Evolutionary conservation across 2,888 invertebrate genomes (phyloP), one percentile per base, ranked within the genome.

Genomic region (Xanthia icteritia): DNA sequence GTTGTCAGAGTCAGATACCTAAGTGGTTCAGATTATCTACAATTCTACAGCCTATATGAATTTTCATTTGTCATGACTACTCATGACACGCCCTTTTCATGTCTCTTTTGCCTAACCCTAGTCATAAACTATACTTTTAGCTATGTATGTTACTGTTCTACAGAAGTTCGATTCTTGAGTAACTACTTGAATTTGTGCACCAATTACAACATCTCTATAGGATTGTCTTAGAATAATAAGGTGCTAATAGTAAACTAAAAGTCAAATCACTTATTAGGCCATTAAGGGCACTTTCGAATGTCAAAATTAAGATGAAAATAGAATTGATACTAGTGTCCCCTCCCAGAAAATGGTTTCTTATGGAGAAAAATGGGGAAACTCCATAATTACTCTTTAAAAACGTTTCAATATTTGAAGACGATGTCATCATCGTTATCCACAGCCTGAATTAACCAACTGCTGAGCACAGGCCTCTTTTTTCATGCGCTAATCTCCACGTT

Each of bases 71-170:
- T 66, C 13, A 17, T 39, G 23, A 17, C 54, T 54, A 23, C 2
- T 48, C 8, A 17, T 20, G 45, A 13, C 13, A 65, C 36, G 36
- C 36, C 66, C 13, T 20, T 77, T 27, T 27, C 36, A 23, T 48
- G 54, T 76, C 1, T 3, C 27, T 3, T 39, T 56, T 13, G 42
- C 15, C 54, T 63, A 23, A 20, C 6, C 36, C 65, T 9, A 51
- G 17, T 67, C n/a, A 11, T 8, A 11, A 42, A 36, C 13, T 36
- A 31, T 20, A 36, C 6, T 42, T 17, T 5, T 56, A 27, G 17
- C n/a, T 67, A 39, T 39, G 17, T 72, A 51, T 67, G 51, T 45
- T 36, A 27, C n/a, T 73, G 45, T n/a, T 20, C n/a, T 31, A 31
- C 23, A 56, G 5, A 56, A n/a, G 31, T 8, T 42, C 6, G 11